Evolutionary conservation across 2,888 invertebrate genomes (phyloP), one percentile per base, ranked within the genome.

Genomic region (Allacma fusca): DNA sequence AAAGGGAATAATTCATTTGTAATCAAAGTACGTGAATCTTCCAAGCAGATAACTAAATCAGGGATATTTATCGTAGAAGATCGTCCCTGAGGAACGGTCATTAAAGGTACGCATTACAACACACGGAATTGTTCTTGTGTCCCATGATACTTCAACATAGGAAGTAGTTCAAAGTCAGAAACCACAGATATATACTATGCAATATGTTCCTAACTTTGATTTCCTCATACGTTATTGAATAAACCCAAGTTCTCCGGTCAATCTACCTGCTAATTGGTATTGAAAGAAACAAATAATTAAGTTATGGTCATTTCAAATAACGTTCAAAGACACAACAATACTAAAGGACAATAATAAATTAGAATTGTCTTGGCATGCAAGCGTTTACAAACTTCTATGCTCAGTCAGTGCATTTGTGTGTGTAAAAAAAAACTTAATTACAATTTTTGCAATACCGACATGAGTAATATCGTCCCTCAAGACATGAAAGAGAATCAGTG

Each of bases 401-500:
- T 40, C 13, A 9, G 40, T 40, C 5, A 40, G 13, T 40, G n/a
- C 13, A 40, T 40, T 40, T 40, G 7, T 40, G 13, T 40, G 40
- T 5, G 13, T 40, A 40, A 40, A 9, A 40, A 40, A 13, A 40
- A 13, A 40, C 40, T 40, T 40, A 13, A 40, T 40, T 40, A 13
- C 40, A 40, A 50, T 50, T 34, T 7, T 34, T 19, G 50, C n/a
- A 50, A 50, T 50, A 5, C 9, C 50, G 16, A 50, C 50, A 50
- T 50, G n/a, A 50, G n/a, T 50, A 50, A 50, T 50, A 50, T 50
- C n/a, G 50, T 50, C 50, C 50, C 50, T 50, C 50, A 50, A 50
- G 50, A 62, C 1, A 62, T 23, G 21, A 62, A 70, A 70, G 40
- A 24, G 50, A 70, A 13, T 44, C 70, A 44, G 24, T 70, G 70